Base-by-base conservation (phyloP, 2,113 vertebrate species). In the Tamias sibiricus region DNA sequence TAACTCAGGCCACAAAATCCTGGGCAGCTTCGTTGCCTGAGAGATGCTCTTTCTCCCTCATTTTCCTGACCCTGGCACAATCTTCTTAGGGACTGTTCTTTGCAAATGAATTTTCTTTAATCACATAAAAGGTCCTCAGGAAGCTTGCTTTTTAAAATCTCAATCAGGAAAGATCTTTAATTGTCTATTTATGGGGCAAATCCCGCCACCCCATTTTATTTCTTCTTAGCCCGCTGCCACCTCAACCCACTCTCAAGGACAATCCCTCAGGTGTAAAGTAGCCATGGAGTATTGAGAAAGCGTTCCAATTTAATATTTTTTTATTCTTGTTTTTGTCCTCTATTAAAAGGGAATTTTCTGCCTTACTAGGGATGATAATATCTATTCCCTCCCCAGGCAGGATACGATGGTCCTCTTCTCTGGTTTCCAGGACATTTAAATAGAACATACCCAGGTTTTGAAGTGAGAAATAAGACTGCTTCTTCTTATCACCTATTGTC, bases 251-350 rank as follows among this genome's bases (percentile, higher is more conserved):
- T 20, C 9, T 20, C 90, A 69, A 81, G 44, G n/a, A 62, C 74
- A 64, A 54, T 42, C 30, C 11, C n/a, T 44, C 14, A 69, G 6
- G 37, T 8, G 10, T 12, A 44, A 6, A 76, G 32, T 47, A 57
- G 35, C 9, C 37, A 44, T 37, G 77, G 87, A 57, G 30, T 83
- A 66, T 26, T 91, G 10, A 87, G 22, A 59, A 93, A 88, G 66
- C 22, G 30, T 66, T 47, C 20, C 20, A 79, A 40, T n/a, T 68
- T 37, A 32, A 37, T 32, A 35, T 52, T 19, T 35, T 35, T 54
- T 86, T 2, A 14, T 42, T 92, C 84, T 84, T 17, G n/a, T 72
- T 96, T 87, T 44, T 86, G 62, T 52, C 84, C 9, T 76, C 66
- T 42, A 64, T 10, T 84, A 22, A 32, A 71, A 77, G n/a, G 30